Evolutionary conservation across 2,113 vertebrate genomes (phyloP).

Genomic region (Phyllostomus discolor): DNA sequence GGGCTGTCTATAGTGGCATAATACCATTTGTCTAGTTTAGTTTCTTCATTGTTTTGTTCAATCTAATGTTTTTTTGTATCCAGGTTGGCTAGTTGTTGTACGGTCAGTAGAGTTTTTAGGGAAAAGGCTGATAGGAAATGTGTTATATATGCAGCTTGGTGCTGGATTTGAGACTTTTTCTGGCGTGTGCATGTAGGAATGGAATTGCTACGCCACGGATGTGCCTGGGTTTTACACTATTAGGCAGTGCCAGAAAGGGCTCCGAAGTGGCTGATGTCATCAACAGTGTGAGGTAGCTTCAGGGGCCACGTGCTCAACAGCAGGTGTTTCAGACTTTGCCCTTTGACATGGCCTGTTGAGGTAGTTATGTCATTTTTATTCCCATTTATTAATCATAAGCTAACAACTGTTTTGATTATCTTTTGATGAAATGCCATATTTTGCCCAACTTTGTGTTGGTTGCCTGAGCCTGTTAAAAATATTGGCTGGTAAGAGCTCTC

Average conservation of each 20-base stretch:
- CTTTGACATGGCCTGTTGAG: neutral
- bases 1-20: neutral
- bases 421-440: neutral
- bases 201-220: neutral
- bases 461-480: neutral
- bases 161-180: neutral
- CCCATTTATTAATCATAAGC: neutral
- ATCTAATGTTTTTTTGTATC: neutral
- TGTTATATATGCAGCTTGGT: neutral
- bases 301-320: neutral
- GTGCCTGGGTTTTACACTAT: neutral
- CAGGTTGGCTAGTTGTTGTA: neutral
- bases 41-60: neutral
- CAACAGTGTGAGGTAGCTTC: neutral
- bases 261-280: neutral
- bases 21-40: neutral
- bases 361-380: neutral
- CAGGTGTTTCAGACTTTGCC: neutral
- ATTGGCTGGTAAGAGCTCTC: neutral
- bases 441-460: neutral
- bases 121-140: neutral
- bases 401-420: neutral
- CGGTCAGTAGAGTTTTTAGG: neutral
- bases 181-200: neutral
- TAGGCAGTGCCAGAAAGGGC: neutral